These are phyloP conservation scores for Dysmachus trigonus DNA, from an alignment of 2,888 invertebrate species.

Conservation along the genomic window DNA sequence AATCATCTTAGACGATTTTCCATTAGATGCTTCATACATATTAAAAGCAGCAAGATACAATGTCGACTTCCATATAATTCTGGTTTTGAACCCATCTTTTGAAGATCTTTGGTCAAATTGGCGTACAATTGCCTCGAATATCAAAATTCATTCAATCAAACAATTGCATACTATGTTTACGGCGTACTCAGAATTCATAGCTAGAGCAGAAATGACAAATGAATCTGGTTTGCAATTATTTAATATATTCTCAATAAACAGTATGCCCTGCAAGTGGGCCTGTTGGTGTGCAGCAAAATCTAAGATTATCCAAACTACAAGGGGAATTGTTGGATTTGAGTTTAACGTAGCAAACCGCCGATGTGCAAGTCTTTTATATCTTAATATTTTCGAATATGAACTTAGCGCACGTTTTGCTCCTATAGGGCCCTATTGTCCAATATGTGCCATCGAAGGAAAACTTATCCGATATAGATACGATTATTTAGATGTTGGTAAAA, in stretches of 20 bases:
- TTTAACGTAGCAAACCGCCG: conserved; percentile 64
- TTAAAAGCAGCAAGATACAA: conserved; percentile 66
- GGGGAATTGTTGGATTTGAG: conserved; percentile 67
- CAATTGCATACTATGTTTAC: neutral
- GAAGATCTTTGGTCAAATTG: conserved; percentile 52
- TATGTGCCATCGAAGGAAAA: conserved; percentile 65
- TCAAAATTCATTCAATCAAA: neutral
- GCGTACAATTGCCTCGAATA: neutral
- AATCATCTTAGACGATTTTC: conserved; percentile 73
- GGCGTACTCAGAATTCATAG: conserved; percentile 45
- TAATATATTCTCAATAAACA: conserved; percentile 67
- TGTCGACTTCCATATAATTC: conserved; percentile 69
- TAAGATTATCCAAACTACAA: conserved; percentile 61
- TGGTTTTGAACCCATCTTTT: conserved; percentile 65
- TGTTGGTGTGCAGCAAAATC: conserved; percentile 65
- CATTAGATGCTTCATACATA: conserved; percentile 66
- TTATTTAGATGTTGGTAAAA: conserved; percentile 43
- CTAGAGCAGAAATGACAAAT: conserved; percentile 17
- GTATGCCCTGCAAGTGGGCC: conserved; percentile 68
- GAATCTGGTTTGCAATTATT: conserved; percentile 54
- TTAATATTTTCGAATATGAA: conserved; percentile 69
- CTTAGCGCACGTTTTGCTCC: conserved; percentile 66
- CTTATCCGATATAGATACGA: conserved; percentile 49
- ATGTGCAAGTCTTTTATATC: conserved; percentile 66
- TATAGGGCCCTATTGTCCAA: conserved; percentile 69